phyloP scores from a whole-genome alignment of 2,113 vertebrate genomes.

The Pluvianellus socialis region DNA sequence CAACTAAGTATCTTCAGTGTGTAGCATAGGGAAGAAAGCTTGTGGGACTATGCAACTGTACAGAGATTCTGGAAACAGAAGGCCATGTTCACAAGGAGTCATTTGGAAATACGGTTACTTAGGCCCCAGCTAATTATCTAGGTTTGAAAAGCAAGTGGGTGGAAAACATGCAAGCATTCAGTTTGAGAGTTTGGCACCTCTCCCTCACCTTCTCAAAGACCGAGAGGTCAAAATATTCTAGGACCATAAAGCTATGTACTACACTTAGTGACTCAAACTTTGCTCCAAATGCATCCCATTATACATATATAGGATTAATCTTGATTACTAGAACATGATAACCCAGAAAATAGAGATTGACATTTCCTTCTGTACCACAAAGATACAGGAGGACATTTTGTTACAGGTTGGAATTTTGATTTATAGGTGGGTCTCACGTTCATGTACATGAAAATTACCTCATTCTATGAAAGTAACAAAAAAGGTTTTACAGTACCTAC shows the following conservation, averaged over 20 bases:
- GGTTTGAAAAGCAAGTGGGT: not conserved
- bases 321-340: not conserved
- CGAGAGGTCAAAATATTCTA: not conserved
- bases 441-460: not conserved
- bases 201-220: not conserved
- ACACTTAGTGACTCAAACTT: not conserved
- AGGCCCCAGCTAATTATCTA: not conserved
- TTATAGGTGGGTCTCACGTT: not conserved
- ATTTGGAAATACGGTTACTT: not conserved
- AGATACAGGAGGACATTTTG: not conserved
- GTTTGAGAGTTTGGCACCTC: not conserved
- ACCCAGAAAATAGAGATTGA: not conserved
- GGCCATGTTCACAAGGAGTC: not conserved
- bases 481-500: not conserved
- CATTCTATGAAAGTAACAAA: not conserved
- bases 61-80: conserved; percentile 36
- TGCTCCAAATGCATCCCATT: not conserved
- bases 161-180: conserved; percentile 34
- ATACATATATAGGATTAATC: not conserved
- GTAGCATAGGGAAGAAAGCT: not conserved
- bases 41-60: not conserved
- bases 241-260: not conserved
- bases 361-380: not conserved
- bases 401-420: not conserved
- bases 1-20: not conserved